Conservation (phyloP, 2,888 invertebrate species). For the Drosophila longiperda region DNA sequence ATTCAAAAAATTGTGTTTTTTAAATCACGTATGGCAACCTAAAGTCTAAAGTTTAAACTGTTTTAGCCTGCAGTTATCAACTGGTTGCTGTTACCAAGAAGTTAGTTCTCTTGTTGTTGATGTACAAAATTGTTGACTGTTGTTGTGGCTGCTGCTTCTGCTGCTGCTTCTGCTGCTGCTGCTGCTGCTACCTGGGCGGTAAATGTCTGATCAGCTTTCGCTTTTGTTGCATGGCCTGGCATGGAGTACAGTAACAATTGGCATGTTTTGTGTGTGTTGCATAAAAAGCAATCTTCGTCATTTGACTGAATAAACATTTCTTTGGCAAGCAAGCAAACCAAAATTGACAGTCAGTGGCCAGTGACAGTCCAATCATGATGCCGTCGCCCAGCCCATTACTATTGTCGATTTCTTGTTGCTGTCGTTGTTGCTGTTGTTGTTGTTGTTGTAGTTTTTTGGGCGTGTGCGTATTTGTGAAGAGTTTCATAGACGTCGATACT, state of each 20-base stretch:
- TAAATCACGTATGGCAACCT: no score
- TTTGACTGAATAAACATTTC: conserved; percentile 58
- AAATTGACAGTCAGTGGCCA: conserved; percentile 55
- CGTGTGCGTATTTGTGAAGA: conserved; percentile 71
- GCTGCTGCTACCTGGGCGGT: conserved; percentile 31
- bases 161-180: conserved; percentile 1
- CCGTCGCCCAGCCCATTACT: conserved; percentile 46
- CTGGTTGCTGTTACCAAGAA: conserved; percentile 22
- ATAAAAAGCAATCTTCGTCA: conserved; percentile 62
- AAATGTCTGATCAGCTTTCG: conserved; percentile 55
- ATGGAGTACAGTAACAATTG: conserved; percentile 43
- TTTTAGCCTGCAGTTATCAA: not conserved
- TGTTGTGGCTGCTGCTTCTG: conserved; percentile 1
- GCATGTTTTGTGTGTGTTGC: conserved; percentile 66
- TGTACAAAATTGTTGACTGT: not conserved
- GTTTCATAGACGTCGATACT: conserved; percentile 34
- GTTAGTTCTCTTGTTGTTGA: conserved; percentile 30
- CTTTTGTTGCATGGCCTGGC: conserved; percentile 50
- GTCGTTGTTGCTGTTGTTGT: conserved; percentile 22
- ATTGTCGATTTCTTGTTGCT: conserved; percentile 43
- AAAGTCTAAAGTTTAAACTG: not conserved
- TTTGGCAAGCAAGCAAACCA: conserved; percentile 34
- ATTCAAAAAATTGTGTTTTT: not conserved
- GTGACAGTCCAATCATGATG: conserved; percentile 54
- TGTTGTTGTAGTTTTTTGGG: conserved; percentile 45